Evolutionary conservation across 2,113 vertebrate species (phyloP), one percentile per base, ranked within the genome.

Genomic region (Hippocampus comes): DNA sequence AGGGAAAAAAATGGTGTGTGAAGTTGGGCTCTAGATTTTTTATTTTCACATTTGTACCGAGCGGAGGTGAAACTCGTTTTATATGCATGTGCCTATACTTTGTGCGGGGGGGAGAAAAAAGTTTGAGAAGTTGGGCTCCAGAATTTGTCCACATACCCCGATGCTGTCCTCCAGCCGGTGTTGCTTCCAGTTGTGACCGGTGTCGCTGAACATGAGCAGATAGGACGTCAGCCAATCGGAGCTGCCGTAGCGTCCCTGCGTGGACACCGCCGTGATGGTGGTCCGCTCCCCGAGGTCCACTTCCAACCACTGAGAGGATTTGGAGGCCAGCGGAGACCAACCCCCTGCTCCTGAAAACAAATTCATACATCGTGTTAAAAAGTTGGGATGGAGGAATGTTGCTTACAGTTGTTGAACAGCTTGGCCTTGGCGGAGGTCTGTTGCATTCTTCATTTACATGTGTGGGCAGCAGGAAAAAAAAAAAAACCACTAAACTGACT

Each of bases 191-290:
- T 97, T 96, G 84, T 89, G 90, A 53, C 95, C 95, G 2, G 94
- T 94, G 68, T 97, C 95, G 18, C 95, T 97, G 86, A 95, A 96
- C 94, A 97, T 94, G 77, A 97, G 90, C 74, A 95, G 86, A 80
- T 96, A 97, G 68, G 91, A 94, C 72, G 93, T 93, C 77, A 95
- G 94, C 95, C 95, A 97, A 14, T 96, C 93, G 0, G 96, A 96
- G 82, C 96, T 97, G 64, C 95, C 95, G 0, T 96, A 96, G 55
- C 94, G 94, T 14, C 95, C 95, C 84, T 96, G 95, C 7, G 94
- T 97, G 63, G 95, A 94, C 18, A 96, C 88, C 0, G 93, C 94
- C 0, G 93, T 93, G 79, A 96, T 86, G 82, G 91, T 93, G 61
- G 94, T 94, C 74, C 95, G 93, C 81, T 94, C 91, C 25, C 94